Evolutionary conservation across 2,797 vertebrate genomes (phyloP).

Genomic region (Monodelphis domestica): DNA sequence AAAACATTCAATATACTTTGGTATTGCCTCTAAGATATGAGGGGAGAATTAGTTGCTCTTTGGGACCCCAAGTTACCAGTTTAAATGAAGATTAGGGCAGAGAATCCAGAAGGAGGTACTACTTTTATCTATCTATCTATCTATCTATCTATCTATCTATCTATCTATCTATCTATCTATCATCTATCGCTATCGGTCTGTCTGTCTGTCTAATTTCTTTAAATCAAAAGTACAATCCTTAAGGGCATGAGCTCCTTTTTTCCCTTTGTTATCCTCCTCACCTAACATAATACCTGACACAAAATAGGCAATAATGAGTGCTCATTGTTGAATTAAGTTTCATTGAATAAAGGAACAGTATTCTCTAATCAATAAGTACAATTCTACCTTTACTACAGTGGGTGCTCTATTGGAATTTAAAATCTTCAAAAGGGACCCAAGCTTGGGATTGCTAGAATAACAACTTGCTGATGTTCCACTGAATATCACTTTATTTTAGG

Average conservation of each 20-base stretch:
- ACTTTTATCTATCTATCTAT: background rate
- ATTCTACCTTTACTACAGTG: background rate
- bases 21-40: background rate
- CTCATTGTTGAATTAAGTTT: background rate
- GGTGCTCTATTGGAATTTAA: too few relatives aligned
- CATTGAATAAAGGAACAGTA: background rate
- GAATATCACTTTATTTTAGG: background rate
- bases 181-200: too few relatives aligned
- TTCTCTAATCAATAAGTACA: background rate
- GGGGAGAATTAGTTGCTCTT: background rate
- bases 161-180: too few relatives aligned
- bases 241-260: background rate
- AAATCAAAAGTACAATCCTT: background rate
- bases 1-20: background rate
- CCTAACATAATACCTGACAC: background rate
- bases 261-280: background rate
- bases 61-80: background rate
- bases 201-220: background rate
- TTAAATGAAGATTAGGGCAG: background rate
- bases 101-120: background rate
- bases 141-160: too few relatives aligned
- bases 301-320: too few relatives aligned
- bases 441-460: background rate
- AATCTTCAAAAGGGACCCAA: background rate
- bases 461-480: background rate